Evolutionary conservation across 2,113 vertebrate species (phyloP), one percentile per base, ranked within the genome.

Genomic region (Tachysurus fulvidraco): DNA sequence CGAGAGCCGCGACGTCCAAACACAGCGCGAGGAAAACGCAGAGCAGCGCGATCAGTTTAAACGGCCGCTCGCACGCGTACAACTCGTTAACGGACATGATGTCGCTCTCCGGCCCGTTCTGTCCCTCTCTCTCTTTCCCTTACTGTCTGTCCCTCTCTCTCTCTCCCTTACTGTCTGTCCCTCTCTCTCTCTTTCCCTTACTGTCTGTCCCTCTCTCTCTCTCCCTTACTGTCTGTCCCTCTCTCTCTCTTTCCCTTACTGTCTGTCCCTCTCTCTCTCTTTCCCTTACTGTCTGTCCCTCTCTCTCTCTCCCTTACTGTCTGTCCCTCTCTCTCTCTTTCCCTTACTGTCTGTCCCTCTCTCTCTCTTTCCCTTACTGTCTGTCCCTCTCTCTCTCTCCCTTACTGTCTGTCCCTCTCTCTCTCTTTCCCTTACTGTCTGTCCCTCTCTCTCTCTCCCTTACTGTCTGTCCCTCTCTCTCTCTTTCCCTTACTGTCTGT

Each of bases 1-100:
- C 91, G 62, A 96, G 92, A 50, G 96, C 95, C 57, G 93, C 95
- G 88, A 94, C 83, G 88, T 96, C 95, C 92, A 96, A 44, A 55
- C 94, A 93, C 67, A 96, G 90, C 36, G 95, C 95, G 55, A 96
- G 88, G 62, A 96, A 95, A 52, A 95, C 94, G 88, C 96, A 96
- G 19, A 96, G 90, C 89, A 96, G 91, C 0, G 96, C 96, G 88
- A 96, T 93, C 74, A 96, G 93, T 88, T 96, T 95, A 88, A 96
- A 95, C 84, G 96, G 96, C n/a, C 94, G 93, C 83, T 46, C 64
- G 81, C 93, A 93, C 91, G 93, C 93, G 16, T 89, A 93, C 85
- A 93, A 89, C 84, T 95, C 95, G 73, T 93, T 92, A 84, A 93
- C 91, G 16, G 95, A 95, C 95, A 96, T 96, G n/a, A 52, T 44